Base-by-base conservation (phyloP, 2,113 vertebrate species). In the Sakesphorus luctuosus region DNA sequence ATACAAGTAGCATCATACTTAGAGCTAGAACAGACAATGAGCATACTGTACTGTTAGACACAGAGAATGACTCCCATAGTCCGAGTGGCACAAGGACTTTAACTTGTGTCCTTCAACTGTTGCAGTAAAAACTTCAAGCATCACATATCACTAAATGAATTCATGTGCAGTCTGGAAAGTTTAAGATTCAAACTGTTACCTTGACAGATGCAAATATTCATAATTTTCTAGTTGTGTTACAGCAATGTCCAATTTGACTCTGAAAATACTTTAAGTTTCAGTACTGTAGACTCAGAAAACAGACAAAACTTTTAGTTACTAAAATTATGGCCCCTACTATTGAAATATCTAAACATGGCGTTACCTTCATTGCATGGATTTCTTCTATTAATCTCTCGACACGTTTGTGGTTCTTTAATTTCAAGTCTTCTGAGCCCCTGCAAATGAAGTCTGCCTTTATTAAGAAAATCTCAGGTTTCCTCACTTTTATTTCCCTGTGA, bases 311-410 rank as follows among this genome's bases (percentile, higher is more conserved):
- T 79, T 82, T 53, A 66, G 10, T 38, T 80, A 86, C 4, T 91
- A 66, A 91, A 89, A 63, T 77, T 62, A 55, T 11, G 59, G 47
- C 13, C n/a, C n/a, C 19, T 87, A 47, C 58, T 46, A 74, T 43
- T n/a, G 49, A 36, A 89, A 61, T 56, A 62, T 21, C 24, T 13
- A 69, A 84, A 71, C 23, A 82, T 35, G 9, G 19, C 24, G 69
- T 95, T 97, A 98, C 98, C 98, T 99, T 99, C 97, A 99, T 98
- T 19, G 98, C 97, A 46, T 98, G 98, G 80, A 99, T 98, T 98
- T 99, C 99, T 95, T 99, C 98, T 81, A 99, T 95, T 84, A 99
- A 93, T 92, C 99, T 98, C 19, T 97, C 97, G 17, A 96, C 99
- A 86, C 99, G 98, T 85, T 98, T 98, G 76, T 98, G 98, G 86